Percentiles rank a stretch among this genome's conserved stretches.
Evolutionary conservation across 2,888 invertebrate genomes (phyloP).

Genomic region (Ceraclea dissimilis): DNA sequence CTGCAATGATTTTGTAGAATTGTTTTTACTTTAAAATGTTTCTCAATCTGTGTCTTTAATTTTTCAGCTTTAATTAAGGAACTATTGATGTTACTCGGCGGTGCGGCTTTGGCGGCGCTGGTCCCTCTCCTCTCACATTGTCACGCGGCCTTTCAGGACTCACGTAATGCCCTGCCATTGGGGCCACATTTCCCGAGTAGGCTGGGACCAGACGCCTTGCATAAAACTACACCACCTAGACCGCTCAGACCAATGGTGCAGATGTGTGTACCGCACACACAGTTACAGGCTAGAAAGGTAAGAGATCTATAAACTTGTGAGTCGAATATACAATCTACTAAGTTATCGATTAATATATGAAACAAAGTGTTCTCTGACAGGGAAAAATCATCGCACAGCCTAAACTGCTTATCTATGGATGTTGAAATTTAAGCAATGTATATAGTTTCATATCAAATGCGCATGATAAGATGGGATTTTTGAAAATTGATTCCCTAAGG

Average conservation of each 20-base stretch:
- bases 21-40: background rate
- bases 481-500: too few species aligned
- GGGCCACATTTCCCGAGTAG: slow-evolving; percentile 73
- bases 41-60: background rate
- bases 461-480: too few species aligned
- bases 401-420: too few species aligned
- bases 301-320: background rate
- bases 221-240: slow-evolving; percentile 13
- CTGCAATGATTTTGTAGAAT: too few species aligned
- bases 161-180: slow-evolving; percentile 55
- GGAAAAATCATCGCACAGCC: too few species aligned
- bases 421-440: too few species aligned
- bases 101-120: slow-evolving; percentile 71
- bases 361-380: too few species aligned
- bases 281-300: slow-evolving; percentile 61
- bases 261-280: slow-evolving; percentile 74
- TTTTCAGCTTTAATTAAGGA: slow-evolving; percentile 58
- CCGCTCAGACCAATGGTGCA: slow-evolving; percentile 61
- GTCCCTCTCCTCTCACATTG: slow-evolving; percentile 82
- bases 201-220: slow-evolving; percentile 33
- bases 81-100: slow-evolving; percentile 68
- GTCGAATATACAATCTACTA: background rate
- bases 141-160: slow-evolving; percentile 71
- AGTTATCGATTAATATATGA: background rate
- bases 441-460: too few species aligned